Base-by-base conservation (phyloP, 2,113 vertebrate species). In the Vidua chalybeata region DNA sequence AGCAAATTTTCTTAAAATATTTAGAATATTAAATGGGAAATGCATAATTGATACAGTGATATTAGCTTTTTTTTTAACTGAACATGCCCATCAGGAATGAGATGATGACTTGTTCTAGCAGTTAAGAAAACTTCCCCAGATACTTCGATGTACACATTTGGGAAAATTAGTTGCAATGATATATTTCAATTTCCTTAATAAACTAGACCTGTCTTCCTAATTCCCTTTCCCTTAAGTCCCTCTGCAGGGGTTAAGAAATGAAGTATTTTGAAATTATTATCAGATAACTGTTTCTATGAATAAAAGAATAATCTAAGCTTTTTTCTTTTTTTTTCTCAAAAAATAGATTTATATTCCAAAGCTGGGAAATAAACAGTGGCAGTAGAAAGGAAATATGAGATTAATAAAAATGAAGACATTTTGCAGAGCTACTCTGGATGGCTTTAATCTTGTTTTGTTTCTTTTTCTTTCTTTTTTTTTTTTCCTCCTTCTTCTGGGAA, bases 1-100 rank as follows among this genome's bases (percentile, higher is more conserved):
- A 96, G 91, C 81, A 96, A 84, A 90, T 97, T 88, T 94, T 96
- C 93, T 79, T 84, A 92, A 96, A 96, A 95, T 96, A 93, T 97
- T 97, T 97, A 96, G 94, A 78, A 88, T 97, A 91, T 97, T 97
- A 97, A 96, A 94, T 94, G 94, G 74, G 71, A 86, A 97, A 93
- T 95, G 86, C 94, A 89, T 95, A 93, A 96, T 83, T 90, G 94
- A 94, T 95, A 84, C 63, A 87, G 75, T 6, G 49, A 95, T 96
- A 95, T 96, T 96, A 94, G 66, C 76, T 13, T 73, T 79, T 79
- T 71, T 82, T 83, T 83, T 6, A 11, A 87, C 68, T 16, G 55
- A 94, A 85, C 77, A 68, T 93, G 91, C 87, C 95, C 93, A 48
- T 96, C 92, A 96, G 95, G 97, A 97, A 96, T 94, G 95, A 94